Base-by-base conservation (phyloP, 2,797 vertebrate genomes). In the Rhadinocentrus ornatus region DNA sequence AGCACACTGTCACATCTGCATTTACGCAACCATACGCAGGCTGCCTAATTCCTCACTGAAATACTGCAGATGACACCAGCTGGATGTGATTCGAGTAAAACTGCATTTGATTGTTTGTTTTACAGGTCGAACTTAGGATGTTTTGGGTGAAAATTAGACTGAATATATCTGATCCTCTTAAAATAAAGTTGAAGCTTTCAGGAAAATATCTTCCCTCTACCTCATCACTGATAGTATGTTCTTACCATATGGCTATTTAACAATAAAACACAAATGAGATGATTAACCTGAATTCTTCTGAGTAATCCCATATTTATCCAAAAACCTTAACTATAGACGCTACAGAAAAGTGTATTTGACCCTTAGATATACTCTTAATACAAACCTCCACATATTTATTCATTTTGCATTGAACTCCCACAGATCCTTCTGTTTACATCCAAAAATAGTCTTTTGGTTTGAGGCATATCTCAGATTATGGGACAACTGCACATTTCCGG, bases 381-480 rank as follows among this genome's bases (percentile, higher is more conserved):
- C 39, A 4, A 13, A 13, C 18, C n/a, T 26, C 18, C 29, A 53
- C 34, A 70, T 41, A 63, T 80, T 16, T 57, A 26, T 71, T 31
- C 57, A 67, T 53, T 68, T 69, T 77, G 27, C 50, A 58, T 13
- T 46, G n/a, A 73, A 61, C 34, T 79, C 75, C 64, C 39, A 55
- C 60, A 68, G 64, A 78, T 73, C 68, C 58, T 58, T 80, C 78
- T 78, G 78, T 48, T 68, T 35, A 55, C 78, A 16, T 77, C 55
- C 70, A 82, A 67, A 86, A 82, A 87, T 81, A 88, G 73, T 20
- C n/a, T 59, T 75, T 57, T 64, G 62, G 75, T 76, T 83, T 62
- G 56, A 64, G 82, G 83, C 73, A 75, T 26, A 63, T 79, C 63
- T 83, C 71, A 41, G 73, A 82, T 86, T 80, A 88, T 59, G 75